Base-by-base conservation (phyloP, 2,888 invertebrate genomes). In the Diadromus collaris region DNA sequence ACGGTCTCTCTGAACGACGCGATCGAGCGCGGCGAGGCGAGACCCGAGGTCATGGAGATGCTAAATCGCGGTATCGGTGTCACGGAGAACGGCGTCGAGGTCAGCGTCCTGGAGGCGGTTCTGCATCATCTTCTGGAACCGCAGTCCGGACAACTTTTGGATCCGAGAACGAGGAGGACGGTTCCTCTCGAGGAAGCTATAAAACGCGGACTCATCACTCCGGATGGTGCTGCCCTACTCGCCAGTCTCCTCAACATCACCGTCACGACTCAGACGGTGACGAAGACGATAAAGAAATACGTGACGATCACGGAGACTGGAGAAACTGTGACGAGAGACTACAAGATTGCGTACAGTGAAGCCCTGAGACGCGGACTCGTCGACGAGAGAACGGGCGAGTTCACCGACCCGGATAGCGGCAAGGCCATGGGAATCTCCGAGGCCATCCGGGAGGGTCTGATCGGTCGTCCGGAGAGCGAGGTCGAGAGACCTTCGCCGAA, bases 161-260 rank as follows among this genome's bases (percentile, higher is more conserved):
- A 98, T 88, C 93, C 95, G 21, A 92, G 93, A 81, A 94, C 93
- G 56, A 94, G 94, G 85, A 94, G 94, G 87, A 93, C 95, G 67
- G 93, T 97, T 88, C 96, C 97, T 80, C 93, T 97, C 78, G 96
- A 97, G 86, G 95, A 95, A 88, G 98, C 98, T 38, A 95, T 98
- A 78, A 95, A 96, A 90, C 94, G 95, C 75, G 95, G 96, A 86
- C 93, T 97, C 85, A 96, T 98, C 44, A 95, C 97, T 13, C 95
- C 96, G 0, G 96, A 97, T 91, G 98, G 98, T 76, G 97, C 97
- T 61, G 95, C 97, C 76, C 93, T 97, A 88, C 92, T 97, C 79
- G 96, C 95, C 91, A 97, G 96, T 86, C 92, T 98, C 70, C 91
- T 98, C 70, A 97, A 97, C 89, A 96, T 98, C 69, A 96, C 97